Percentiles rank a stretch among this genome's conserved stretches.
phyloP scores from a whole-genome alignment of 2,797 vertebrate species.

The Myotis myotis region DNA sequence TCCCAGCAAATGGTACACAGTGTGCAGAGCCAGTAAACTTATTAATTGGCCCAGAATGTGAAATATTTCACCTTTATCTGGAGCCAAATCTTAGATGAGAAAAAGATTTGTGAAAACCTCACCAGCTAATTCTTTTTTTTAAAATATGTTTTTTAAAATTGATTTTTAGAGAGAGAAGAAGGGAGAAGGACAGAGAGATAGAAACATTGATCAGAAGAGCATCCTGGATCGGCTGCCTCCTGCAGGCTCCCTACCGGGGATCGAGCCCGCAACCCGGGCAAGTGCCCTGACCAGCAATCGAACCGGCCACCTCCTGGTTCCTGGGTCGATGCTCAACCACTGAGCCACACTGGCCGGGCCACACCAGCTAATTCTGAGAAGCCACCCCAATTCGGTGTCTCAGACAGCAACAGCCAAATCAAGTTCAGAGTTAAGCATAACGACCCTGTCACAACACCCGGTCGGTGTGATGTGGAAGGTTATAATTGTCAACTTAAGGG shows the following conservation, averaged over 20 bases:
- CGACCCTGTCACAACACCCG: background rate
- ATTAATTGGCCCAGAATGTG: constrained; percentile 28
- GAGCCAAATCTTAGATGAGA: constrained; percentile 54
- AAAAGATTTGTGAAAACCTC: background rate
- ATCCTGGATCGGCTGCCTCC: too few relatives aligned
- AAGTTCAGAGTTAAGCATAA: background rate
- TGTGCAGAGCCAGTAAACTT: background rate
- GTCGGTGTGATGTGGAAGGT: background rate
- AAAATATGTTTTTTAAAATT: too few relatives aligned
- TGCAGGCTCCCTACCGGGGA: too few relatives aligned
- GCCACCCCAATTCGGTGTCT: background rate
- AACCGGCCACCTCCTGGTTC: too few relatives aligned
- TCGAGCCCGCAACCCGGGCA: too few relatives aligned
- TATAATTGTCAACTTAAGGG: constrained; percentile 39
- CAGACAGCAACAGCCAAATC: constrained; percentile 16
- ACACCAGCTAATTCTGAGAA: background rate
- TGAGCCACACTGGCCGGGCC: background rate
- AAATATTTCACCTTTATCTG: constrained; percentile 54
- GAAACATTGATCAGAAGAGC: too few relatives aligned
- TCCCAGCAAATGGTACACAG: background rate
- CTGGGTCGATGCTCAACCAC: too few relatives aligned
- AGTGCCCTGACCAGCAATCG: too few relatives aligned
- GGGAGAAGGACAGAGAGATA: too few relatives aligned
- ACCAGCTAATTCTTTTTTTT: background rate
- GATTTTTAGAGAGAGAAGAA: too few relatives aligned